These are phyloP conservation scores for Julus scandinavius DNA, from an alignment of 2,888 invertebrate genomes.

Conservation along the genomic window DNA sequence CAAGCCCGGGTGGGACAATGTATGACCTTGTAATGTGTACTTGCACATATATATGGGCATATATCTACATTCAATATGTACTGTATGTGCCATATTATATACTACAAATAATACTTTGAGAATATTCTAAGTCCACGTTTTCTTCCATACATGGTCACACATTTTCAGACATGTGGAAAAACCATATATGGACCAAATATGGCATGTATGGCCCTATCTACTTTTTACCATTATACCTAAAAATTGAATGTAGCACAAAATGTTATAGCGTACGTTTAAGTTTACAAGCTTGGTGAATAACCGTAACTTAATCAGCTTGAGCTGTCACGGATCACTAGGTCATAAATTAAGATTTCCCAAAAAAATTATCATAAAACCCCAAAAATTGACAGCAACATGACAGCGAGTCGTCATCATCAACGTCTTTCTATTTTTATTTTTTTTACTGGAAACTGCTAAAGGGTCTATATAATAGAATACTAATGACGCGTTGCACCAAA, in stretches of 20 bases:
- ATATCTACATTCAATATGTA: no score
- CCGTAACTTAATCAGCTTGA: not conserved
- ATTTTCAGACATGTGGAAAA: no score
- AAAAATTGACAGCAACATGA: slow-evolving; percentile 12
- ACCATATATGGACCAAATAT: no score
- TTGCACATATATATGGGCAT: no score
- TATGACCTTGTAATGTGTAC: no score
- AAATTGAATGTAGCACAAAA: not conserved
- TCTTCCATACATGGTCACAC: no score
- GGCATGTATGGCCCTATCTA: no score
- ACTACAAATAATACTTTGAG: no score
- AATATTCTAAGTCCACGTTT: no score
- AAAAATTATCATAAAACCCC: not conserved
- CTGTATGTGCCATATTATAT: no score
- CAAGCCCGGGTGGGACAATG: no score
- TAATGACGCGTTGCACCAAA: not conserved
- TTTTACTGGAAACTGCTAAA: not conserved
- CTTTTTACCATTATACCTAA: no score
- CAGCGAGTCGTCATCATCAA: not conserved
- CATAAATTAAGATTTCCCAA: slow-evolving; percentile 15
- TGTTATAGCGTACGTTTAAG: not conserved
- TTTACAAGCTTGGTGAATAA: not conserved
- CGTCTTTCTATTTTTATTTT: not conserved
- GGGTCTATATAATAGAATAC: not conserved
- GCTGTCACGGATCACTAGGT: not conserved